These are phyloP conservation scores for Lingula anatina DNA, from an alignment of 2,888 invertebrate genomes.

Conservation along the genomic window DNA sequence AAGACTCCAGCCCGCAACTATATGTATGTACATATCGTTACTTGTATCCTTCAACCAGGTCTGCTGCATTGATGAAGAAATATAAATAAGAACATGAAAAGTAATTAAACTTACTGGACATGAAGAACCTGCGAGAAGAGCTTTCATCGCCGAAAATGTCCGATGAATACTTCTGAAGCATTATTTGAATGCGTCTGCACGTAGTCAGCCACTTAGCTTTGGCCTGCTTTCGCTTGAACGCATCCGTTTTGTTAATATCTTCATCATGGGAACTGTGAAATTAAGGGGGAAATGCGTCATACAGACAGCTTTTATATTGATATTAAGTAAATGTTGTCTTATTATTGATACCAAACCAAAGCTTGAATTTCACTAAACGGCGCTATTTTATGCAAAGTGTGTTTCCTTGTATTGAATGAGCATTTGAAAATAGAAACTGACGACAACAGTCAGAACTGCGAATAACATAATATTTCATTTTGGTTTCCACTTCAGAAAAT, in stretches of 20 bases:
- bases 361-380: neutral
- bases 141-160: constrained; percentile 10
- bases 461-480: too few species aligned
- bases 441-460: too few species aligned
- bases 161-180: constrained; percentile 24
- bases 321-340: too few species aligned
- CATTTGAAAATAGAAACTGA: constrained; percentile 17
- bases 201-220: constrained; percentile 20
- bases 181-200: constrained; percentile 16
- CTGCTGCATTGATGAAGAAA: too few species aligned
- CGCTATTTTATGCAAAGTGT: neutral
- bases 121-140: constrained; percentile 19
- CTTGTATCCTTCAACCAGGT: too few species aligned
- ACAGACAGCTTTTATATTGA: too few species aligned
- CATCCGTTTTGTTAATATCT: constrained; percentile 32
- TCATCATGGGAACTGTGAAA: constrained; percentile 10
- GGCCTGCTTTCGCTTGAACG: constrained; percentile 20
- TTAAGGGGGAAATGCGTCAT: neutral
- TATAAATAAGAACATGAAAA: neutral
- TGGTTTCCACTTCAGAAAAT: too few species aligned
- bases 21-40: too few species aligned
- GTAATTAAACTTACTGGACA: constrained; percentile 23
- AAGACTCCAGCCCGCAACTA: too few species aligned
- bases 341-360: too few species aligned
- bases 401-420: too few species aligned